Evolutionary conservation across 2,113 vertebrate genomes (phyloP).

Genomic region (Mormyrus lacerda): DNA sequence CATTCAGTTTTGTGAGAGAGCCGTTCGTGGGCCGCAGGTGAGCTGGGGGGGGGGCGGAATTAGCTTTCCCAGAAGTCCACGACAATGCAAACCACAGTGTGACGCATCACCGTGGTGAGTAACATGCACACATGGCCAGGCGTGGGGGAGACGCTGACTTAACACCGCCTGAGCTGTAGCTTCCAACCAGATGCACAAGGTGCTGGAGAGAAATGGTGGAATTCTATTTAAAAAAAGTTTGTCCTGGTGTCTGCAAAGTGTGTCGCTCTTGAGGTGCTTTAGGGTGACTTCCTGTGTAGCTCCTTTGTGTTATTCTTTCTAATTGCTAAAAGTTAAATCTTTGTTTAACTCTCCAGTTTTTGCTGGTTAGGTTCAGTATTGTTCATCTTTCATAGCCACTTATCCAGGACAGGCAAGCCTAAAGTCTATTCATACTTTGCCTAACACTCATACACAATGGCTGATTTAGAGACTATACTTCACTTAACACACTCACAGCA

Average conservation of each 20-base stretch:
- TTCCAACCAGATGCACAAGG: not conserved
- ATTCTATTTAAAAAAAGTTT: not conserved
- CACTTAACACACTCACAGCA: not conserved
- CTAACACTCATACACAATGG: not conserved
- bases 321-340: not conserved
- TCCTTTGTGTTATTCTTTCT: not conserved
- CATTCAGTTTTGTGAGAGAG: not conserved
- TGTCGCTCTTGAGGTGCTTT: not conserved
- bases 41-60: not conserved
- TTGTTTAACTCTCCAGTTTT: not conserved
- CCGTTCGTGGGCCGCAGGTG: not conserved
- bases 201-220: not conserved
- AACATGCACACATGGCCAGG: not conserved
- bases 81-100: slow-evolving; percentile 5
- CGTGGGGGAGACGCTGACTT: not conserved
- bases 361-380: not conserved
- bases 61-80: slow-evolving; percentile 55
- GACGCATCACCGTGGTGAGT: not conserved
- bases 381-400: not conserved
- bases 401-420: not conserved
- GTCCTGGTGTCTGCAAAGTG: not conserved
- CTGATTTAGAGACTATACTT: not conserved
- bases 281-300: not conserved
- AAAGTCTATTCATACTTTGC: not conserved
- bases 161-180: not conserved